Evolutionary conservation across 1,140 invertebrate genomes (phyloP), one percentile per base, ranked within the genome.

Genomic region (Heliconius hewitsoni): DNA sequence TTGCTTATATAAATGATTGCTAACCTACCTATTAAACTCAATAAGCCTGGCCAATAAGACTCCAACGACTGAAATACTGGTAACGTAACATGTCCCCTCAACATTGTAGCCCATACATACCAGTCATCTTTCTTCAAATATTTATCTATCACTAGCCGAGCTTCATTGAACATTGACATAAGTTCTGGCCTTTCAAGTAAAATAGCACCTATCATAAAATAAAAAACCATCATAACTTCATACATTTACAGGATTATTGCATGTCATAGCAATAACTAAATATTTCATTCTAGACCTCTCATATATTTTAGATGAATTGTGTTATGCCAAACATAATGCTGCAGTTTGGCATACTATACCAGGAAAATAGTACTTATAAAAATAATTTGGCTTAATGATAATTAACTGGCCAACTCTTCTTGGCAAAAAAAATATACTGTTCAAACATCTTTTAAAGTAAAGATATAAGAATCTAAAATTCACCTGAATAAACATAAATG

Each of bases 1-100:
- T 19, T 52, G 18, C 18, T 18, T 52, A 52, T 52, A 52, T 19
- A 6, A 52, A 52, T 19, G 18, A 52, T 19, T 19, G 18, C 50
- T 19, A 66, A 71, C 84, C 96, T 95, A 95, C 98, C 98, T 93
- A 96, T 97, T 82, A 99, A 95, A 90, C 98, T 98, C 50, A 99
- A 95, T 46, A 99, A 95, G 4, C 99, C 99, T 2, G 99, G 99
- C 98, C 99, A 99, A 91, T 98, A 99, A 0, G 99, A 98, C 95
- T 99, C 99, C 13, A 99, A 95, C 0, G 98, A 99, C 91, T 99
- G 99, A 91, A 99, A 99, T 3, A 99, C 97, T 0, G 99, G 98
- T 81, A 99, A 95, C 5, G 99, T 99, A 3, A 99, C 97, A 88
- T 98, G 97, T 1, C 98, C 99, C 90, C 98, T 98, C 16, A 96